These are phyloP conservation scores for Clarias batrachus DNA, from an alignment of 2,113 vertebrate genomes.

Conservation along the genomic window DNA sequence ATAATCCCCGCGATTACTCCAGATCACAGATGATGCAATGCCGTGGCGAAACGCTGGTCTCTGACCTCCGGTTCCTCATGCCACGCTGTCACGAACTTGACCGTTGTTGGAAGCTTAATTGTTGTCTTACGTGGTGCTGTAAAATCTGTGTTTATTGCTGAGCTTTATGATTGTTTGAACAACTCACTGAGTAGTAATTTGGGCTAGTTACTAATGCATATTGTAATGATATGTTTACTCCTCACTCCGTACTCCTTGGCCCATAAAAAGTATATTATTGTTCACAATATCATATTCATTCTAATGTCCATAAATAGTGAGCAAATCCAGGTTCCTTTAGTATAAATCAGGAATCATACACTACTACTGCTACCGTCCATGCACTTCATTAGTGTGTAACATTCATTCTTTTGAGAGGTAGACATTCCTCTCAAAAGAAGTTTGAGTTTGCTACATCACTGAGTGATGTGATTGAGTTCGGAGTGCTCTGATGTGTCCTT, in stretches of 20 bases:
- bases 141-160: background rate
- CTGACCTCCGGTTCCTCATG: conserved; percentile 5
- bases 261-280: no score
- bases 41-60: background rate
- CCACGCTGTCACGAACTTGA: background rate
- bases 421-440: background rate
- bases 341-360: background rate
- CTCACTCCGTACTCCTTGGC: no score
- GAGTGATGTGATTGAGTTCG: background rate
- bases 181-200: background rate
- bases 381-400: no score
- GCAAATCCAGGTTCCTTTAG: background rate
- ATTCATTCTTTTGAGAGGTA: background rate
- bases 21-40: conserved; percentile 37
- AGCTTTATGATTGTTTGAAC: background rate
- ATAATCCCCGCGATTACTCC: conserved; percentile 48
- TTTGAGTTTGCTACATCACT: no score
- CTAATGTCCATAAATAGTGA: background rate
- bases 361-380: background rate
- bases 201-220: background rate
- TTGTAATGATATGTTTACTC: background rate
- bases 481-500: background rate
- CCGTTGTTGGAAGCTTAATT: conserved; percentile 6
- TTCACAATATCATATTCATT: no score
- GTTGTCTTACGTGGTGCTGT: background rate